Base-by-base conservation (phyloP, 2,888 invertebrate genomes). In the Andrena flavipes region DNA sequence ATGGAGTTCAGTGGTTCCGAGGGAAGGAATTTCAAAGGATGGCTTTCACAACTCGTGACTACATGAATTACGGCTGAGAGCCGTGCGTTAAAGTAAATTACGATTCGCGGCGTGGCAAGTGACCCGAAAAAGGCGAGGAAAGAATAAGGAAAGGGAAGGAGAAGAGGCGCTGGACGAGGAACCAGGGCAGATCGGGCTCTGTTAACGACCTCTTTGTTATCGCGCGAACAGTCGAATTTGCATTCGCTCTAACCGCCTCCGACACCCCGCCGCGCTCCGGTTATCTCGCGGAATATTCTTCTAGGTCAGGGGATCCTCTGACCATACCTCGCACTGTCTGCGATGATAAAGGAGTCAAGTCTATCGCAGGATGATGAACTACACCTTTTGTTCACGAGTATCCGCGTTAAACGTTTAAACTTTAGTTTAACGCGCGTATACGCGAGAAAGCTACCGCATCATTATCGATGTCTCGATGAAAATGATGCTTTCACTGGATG, bases 191-290 rank as follows among this genome's bases (percentile, higher is more conserved):
- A 70, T 81, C 73, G 65, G 51, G 26, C 60, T 74, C 78, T 67
- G 80, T 80, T 83, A 84, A 83, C 80, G 71, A 76, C 35, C 74
- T 20, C 76, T 82, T 79, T 82, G 82, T 84, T 76, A 84, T 76
- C 67, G 30, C 64, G 51, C n/a, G 67, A 76, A 62, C 67, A 74
- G 73, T 78, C 67, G 51, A 65, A 81, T 82, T 85, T 82, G 73
- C 84, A 84, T 82, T 76, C 42, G 54, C 60, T 16, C 48, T 30
- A 48, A 35, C 49, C 59, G 51, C 3, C 49, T 10, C 64, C 33
- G 59, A 30, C 54, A 30, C 51, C 20, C 68, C 42, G 42, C 26
- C 26, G 26, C 26, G 26, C 26, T 2, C 16, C 59, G 26, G 48
- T 78, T 74, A 74, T 77, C 70, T 62, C 8, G 13, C 5, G 8